Evolutionary conservation across 1,140 invertebrate genomes (phyloP).

Genomic region (Zaprionus inermis): DNA sequence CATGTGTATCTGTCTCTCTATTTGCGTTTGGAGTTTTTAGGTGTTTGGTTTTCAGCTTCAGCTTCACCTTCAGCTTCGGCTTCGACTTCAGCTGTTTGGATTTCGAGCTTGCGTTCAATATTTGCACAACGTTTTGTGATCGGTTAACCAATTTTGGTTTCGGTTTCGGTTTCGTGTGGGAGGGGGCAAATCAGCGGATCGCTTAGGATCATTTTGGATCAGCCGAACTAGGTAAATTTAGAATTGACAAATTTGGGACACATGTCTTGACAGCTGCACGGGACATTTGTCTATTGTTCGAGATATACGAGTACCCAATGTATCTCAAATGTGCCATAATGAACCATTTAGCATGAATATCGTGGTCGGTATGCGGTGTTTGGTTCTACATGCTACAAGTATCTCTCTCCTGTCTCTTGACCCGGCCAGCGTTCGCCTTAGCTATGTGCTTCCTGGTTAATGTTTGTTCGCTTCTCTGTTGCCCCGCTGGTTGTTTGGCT

Average conservation of each 20-base stretch:
- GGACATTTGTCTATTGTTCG: constrained; percentile 69
- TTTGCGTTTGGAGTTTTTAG: constrained; percentile 1
- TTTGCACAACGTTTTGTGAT: constrained; percentile 33
- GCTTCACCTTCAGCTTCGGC: background rate
- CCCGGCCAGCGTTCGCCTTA: background rate
- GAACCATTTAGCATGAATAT: constrained; percentile 58
- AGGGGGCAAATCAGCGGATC: constrained; percentile 56
- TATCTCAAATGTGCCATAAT: constrained; percentile 53
- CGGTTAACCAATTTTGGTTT: constrained; percentile 3
- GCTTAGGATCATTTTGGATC: constrained; percentile 20
- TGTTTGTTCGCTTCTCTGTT: constrained; percentile 5
- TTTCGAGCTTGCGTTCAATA: constrained; percentile 33
- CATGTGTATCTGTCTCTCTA: constrained; percentile 12
- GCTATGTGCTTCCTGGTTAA: constrained; percentile 27
- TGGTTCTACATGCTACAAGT: background rate
- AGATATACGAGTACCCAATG: constrained; percentile 20
- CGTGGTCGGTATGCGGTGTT: constrained; percentile 20
- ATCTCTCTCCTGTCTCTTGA: background rate
- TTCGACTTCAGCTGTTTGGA: constrained; percentile 17
- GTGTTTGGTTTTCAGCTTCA: background rate
- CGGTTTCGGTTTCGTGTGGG: background rate
- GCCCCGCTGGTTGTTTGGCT: constrained; percentile 43
- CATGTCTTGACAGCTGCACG: constrained; percentile 60
- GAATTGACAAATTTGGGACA: constrained; percentile 69
- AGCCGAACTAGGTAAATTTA: constrained; percentile 55